These are phyloP conservation scores for Agrotis exclamationis DNA, from an alignment of 2,888 invertebrate species.

Conservation along the genomic window DNA sequence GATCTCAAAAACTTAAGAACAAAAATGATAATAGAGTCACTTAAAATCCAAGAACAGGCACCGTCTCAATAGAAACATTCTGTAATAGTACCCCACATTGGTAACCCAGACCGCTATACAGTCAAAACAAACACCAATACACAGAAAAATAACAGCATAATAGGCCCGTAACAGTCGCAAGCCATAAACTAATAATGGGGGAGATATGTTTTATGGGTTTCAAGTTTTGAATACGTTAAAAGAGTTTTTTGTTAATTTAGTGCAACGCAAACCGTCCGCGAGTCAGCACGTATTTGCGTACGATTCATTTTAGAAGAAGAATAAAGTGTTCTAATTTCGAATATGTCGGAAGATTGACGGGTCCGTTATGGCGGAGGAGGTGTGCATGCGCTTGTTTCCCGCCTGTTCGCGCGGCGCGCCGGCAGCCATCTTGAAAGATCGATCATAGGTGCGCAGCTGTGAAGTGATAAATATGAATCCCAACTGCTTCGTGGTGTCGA, in stretches of 20 bases:
- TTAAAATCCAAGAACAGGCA: conserved; percentile 60
- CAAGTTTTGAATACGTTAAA: conserved; percentile 88
- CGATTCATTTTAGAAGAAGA: conserved; percentile 53
- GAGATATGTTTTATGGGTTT: conserved; percentile 90
- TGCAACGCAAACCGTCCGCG: conserved; percentile 82
- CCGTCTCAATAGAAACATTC: conserved; percentile 77
- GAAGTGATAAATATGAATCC: conserved; percentile 85
- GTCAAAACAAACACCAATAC: conserved; percentile 87
- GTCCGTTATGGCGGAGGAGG: conserved; percentile 79
- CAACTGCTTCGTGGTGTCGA: conserved; percentile 72
- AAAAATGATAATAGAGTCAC: conserved; percentile 69
- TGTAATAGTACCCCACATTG: conserved; percentile 84
- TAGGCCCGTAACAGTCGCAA: conserved; percentile 88
- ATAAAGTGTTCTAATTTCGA: conserved; percentile 75
- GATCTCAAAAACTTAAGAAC: conserved; percentile 59
- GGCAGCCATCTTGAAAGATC: conserved; percentile 90
- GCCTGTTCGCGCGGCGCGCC: conserved; percentile 82
- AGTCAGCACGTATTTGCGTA: conserved; percentile 80
- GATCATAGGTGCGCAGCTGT: conserved; percentile 90
- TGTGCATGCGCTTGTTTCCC: conserved; percentile 86
- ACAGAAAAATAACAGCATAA: conserved; percentile 88
- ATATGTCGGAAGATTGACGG: conserved; percentile 80
- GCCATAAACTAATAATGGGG: conserved; percentile 91
- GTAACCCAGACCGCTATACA: conserved; percentile 85
- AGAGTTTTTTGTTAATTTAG: conserved; percentile 86